Conservation (phyloP, 1,140 invertebrate species). For the Eueides isabella region DNA sequence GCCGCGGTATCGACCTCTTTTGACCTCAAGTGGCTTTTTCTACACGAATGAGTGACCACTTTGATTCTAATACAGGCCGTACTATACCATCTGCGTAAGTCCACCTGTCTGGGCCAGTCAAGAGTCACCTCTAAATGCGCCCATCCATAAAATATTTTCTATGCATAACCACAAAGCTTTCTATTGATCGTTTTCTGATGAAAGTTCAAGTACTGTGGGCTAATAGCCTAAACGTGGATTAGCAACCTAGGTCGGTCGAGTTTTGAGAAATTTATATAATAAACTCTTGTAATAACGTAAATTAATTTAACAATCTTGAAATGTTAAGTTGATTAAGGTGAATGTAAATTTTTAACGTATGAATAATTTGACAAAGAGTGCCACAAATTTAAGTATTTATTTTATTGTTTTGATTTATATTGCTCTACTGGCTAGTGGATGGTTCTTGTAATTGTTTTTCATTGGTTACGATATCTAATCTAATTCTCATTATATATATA, state of each 20-base stretch:
- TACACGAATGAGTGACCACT: slow-evolving; percentile 49
- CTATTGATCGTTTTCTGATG: slow-evolving; percentile 68
- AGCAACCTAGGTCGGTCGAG: not conserved
- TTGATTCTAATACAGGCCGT: slow-evolving; percentile 49
- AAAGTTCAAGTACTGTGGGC: slow-evolving; percentile 73
- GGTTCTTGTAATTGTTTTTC: too few species aligned
- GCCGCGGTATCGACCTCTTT: slow-evolving; percentile 43
- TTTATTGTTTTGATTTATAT: too few species aligned
- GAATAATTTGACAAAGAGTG: not conserved
- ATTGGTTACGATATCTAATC: too few species aligned
- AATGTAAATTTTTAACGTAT: not conserved
- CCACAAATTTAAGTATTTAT: too few species aligned
- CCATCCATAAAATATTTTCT: slow-evolving; percentile 68
- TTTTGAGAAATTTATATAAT: not conserved
- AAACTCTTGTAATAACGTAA: not conserved
- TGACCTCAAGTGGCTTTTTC: slow-evolving; percentile 51
- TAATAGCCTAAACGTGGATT: slow-evolving; percentile 73
- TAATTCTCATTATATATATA: too few species aligned
- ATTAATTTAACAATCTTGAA: not conserved
- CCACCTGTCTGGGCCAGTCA: slow-evolving; percentile 46
- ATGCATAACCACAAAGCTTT: slow-evolving; percentile 59
- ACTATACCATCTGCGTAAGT: slow-evolving; percentile 37
- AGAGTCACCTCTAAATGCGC: slow-evolving; percentile 48
- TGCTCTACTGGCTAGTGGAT: too few species aligned
- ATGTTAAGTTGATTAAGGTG: too few species aligned